Evolutionary conservation across 2,888 invertebrate species (phyloP).

Genomic region (Halictus quadricinctus): DNA sequence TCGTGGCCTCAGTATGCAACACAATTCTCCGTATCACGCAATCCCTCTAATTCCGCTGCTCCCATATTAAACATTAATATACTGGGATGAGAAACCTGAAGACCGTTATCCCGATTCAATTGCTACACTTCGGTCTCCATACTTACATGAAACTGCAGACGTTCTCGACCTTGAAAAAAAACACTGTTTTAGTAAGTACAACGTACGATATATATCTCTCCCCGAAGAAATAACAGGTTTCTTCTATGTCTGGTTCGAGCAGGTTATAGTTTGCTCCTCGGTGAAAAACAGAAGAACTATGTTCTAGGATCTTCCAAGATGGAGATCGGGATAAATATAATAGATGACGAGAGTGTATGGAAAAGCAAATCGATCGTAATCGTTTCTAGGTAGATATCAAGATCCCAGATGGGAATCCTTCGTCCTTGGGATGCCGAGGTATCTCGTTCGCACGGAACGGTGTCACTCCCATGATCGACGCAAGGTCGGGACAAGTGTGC

Average conservation of each 20-base stretch:
- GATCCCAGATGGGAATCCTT: conserved; percentile 28
- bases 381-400: neutral
- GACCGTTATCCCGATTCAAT: conserved; percentile 16
- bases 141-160: neutral
- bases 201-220: neutral
- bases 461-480: conserved; percentile 60
- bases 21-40: neutral
- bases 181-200: neutral
- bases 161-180: neutral
- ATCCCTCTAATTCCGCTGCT: neutral
- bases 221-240: neutral
- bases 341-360: neutral
- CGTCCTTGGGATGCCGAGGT: conserved; percentile 54
- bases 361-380: neutral
- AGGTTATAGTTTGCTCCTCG: neutral
- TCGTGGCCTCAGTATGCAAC: neutral
- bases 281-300: neutral
- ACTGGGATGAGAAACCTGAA: neutral
- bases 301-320: neutral
- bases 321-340: neutral
- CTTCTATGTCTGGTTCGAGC: neutral
- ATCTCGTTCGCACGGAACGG: conserved; percentile 41
- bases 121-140: neutral
- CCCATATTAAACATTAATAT: conserved; percentile 5
- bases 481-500: conserved; percentile 52